Base-by-base conservation (phyloP, 53 echinoderm and acorn worm genomes). In the Holothuria scabra region DNA sequence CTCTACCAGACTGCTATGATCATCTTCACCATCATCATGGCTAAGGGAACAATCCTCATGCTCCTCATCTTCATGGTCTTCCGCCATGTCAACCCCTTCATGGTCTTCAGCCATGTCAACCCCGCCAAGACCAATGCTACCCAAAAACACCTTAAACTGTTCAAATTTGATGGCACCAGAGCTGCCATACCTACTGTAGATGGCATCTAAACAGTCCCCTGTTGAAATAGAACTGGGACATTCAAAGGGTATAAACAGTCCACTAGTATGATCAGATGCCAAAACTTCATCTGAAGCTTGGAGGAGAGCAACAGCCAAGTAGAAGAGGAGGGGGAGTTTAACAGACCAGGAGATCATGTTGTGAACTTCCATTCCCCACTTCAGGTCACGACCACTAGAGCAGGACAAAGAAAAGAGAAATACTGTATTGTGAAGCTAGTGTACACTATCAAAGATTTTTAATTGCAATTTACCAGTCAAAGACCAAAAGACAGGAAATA, bases 111-210 rank as follows among this genome's bases (percentile, higher is more conserved):
- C 14, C 38, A 0, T 65, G 21, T 19, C 28, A 7, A 34, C 37
- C 26, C 38, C 49, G 11, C 95, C 95, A 4, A 95, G 89, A 14
- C 95, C 95, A 49, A 95, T 83, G 65, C 82, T 91, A 18, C 65
- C 44, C 52, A 95, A 29, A 46, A 95, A 89, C 16, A 75, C 66
- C 26, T 29, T 59, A 41, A 95, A 95, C 1, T 89, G 89, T 1
- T 68, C 70, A 30, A 52, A 89, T 19, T 75, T 55, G 30, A 95
- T 60, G 5, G 81, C 60, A 16, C 91, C 82, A 11, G 81, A 55
- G 10, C 71, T 32, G 29, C 88, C 87, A 46, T 95, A 93, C 78
- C 91, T 90, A n/a, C 0, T 28, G 78, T 93, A 95, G 12, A 95
- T 84, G 16, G 86, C 84, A 13, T 59, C 59, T 46, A 95, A 28